A percentile compares a stretch with the other conserved stretches of the same genome.
Evolutionary conservation across 1,140 invertebrate species (phyloP).

Genomic region (Leptinotarsa lineolata): DNA sequence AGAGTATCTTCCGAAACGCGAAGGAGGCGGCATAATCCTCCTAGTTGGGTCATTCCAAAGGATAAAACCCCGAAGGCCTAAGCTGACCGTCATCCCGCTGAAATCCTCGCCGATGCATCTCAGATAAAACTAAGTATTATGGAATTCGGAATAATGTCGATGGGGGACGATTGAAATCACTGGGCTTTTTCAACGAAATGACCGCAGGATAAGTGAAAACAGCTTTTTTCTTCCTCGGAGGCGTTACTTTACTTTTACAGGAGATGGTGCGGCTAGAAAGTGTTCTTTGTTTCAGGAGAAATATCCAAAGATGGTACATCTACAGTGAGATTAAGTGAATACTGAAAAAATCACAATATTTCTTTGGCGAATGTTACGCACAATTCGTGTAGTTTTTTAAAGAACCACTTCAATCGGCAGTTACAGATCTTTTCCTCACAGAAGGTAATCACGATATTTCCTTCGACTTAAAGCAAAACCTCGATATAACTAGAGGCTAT

Average conservation of each 20-base stretch:
- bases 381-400: too few species aligned
- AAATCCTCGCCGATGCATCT: constrained; percentile 10
- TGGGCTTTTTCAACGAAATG: constrained; percentile 8
- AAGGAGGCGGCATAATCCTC: constrained; percentile 16
- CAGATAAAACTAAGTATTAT: constrained; percentile 23
- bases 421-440: too few species aligned
- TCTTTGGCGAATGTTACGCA: too few species aligned
- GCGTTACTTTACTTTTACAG: not conserved
- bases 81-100: constrained; percentile 14
- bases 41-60: constrained; percentile 15
- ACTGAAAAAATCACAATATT: too few species aligned
- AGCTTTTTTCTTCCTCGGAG: constrained; percentile 5
- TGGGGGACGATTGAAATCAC: constrained; percentile 22
- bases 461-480: too few species aligned
- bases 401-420: too few species aligned
- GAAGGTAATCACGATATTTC: too few species aligned
- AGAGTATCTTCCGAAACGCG: not conserved
- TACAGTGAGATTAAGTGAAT: too few species aligned
- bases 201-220: constrained; percentile 23
- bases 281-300: too few species aligned
- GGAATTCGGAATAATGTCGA: constrained; percentile 22
- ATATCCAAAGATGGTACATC: too few species aligned
- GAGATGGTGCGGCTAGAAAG: too few species aligned
- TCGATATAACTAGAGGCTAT: too few species aligned
- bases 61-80: constrained; percentile 2